Percentiles rank a stretch among this genome's conserved stretches.
phyloP scores from a whole-genome alignment of 2,888 invertebrate species.

The Seira musarum region DNA sequence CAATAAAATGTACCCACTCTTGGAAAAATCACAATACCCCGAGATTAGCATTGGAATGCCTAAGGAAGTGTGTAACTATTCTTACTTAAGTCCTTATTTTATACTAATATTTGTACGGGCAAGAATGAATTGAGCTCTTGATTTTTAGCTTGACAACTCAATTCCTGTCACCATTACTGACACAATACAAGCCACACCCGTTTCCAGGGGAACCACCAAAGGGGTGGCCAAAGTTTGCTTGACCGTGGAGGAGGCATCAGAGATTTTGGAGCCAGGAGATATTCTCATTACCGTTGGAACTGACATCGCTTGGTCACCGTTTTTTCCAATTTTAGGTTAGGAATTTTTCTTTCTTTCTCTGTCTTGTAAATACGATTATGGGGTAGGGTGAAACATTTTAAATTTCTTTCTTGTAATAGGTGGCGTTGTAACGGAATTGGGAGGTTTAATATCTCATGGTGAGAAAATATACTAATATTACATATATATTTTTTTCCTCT shows the following conservation, averaged over 20 bases:
- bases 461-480: too few relatives aligned
- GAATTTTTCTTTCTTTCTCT: too few relatives aligned
- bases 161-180: constrained; percentile 57
- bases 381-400: too few relatives aligned
- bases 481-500: neutral
- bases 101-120: too few relatives aligned
- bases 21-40: constrained; percentile 78
- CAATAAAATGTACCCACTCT: constrained; percentile 76
- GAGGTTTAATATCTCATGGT: constrained; percentile 89
- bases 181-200: constrained; percentile 64
- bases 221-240: constrained; percentile 67
- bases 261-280: constrained; percentile 76
- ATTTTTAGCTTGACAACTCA: constrained; percentile 51
- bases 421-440: constrained; percentile 87
- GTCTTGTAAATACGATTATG: constrained; percentile 1
- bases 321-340: constrained; percentile 83
- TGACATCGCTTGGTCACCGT: constrained; percentile 89
- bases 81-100: too few relatives aligned
- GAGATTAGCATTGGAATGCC: constrained; percentile 76
- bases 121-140: too few relatives aligned
- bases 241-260: constrained; percentile 62
- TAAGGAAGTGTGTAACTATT: constrained; percentile 70
- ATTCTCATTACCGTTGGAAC: constrained; percentile 84
- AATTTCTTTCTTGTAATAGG: constrained; percentile 27
- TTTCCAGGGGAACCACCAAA: constrained; percentile 63